A percentile compares a stretch with the other conserved stretches of the same genome.
phyloP scores from a whole-genome alignment of 2,797 vertebrate species.

The Labroides dimidiatus region DNA sequence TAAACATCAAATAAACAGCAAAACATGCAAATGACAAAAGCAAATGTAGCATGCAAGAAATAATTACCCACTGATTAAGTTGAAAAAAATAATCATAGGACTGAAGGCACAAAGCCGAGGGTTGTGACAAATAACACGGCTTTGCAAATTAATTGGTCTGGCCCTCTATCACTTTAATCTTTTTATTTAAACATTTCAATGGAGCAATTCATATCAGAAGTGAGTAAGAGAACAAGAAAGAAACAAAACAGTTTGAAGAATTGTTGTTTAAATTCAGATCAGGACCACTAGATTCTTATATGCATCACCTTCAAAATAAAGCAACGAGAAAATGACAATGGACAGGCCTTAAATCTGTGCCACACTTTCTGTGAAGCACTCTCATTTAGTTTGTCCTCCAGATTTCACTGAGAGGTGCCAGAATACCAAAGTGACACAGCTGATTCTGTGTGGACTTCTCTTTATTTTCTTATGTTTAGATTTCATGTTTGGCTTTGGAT shows the following conservation, averaged over 20 bases:
- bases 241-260: conserved; percentile 16
- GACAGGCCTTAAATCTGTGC: conserved; percentile 11
- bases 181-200: background rate
- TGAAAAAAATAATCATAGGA: background rate
- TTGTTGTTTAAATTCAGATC: conserved; percentile 26
- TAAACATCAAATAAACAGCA: conserved; percentile 9
- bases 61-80: conserved; percentile 19
- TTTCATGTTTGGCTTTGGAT: background rate
- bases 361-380: conserved; percentile 10
- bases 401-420: background rate
- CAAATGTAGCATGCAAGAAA: conserved; percentile 2
- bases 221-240: background rate
- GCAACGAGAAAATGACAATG: conserved; percentile 5
- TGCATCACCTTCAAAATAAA: conserved; percentile 23
- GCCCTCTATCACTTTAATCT: conserved; percentile 1
- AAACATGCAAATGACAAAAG: conserved; percentile 10
- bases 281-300: conserved; percentile 9
- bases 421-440: conserved; percentile 1
- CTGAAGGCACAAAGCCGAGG: conserved; percentile 2
- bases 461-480: background rate
- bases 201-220: conserved; percentile 6
- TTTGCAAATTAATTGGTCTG: conserved; percentile 20
- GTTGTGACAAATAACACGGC: conserved; percentile 7
- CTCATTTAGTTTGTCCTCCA: conserved; percentile 28
- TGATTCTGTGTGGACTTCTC: background rate